Conservation (phyloP, 2,888 invertebrate genomes). For the Buathra laborator region DNA sequence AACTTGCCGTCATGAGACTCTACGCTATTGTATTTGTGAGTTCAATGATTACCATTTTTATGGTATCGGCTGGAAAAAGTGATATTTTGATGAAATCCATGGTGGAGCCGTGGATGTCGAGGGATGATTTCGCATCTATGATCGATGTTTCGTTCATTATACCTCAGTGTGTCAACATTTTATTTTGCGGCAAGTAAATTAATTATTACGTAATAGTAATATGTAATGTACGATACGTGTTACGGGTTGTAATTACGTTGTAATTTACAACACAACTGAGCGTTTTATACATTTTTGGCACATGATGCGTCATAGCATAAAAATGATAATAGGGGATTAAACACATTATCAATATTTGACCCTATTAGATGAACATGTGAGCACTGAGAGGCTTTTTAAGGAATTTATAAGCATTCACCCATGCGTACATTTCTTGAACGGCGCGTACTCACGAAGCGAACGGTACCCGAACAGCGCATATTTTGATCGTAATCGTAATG, state of each 20-base stretch:
- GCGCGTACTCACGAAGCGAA: too few relatives aligned
- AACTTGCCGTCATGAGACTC: not conserved
- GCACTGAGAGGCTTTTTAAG: slow-evolving; percentile 71
- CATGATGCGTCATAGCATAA: too few relatives aligned
- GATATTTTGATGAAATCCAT: slow-evolving; percentile 42
- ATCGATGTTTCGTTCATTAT: too few relatives aligned
- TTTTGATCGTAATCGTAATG: too few relatives aligned
- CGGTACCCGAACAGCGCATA: too few relatives aligned
- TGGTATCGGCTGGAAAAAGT: slow-evolving; percentile 38
- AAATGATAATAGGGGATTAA: not conserved
- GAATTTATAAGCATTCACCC: slow-evolving; percentile 76
- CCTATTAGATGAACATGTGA: slow-evolving; percentile 67
- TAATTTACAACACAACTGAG: too few relatives aligned
- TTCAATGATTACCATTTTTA: not conserved
- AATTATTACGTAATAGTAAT: too few relatives aligned
- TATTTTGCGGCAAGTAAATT: slow-evolving; percentile 69
- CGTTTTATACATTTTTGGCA: too few relatives aligned
- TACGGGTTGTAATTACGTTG: too few relatives aligned
- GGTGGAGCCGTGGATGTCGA: slow-evolving; percentile 72
- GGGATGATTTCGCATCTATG: slow-evolving; percentile 62
- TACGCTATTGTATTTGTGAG: not conserved
- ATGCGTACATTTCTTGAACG: slow-evolving; percentile 75
- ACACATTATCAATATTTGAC: not conserved
- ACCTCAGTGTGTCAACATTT: slow-evolving; percentile 75
- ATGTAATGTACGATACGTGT: too few relatives aligned